These are phyloP conservation scores for Cotesia glomerata DNA, from an alignment of 1,140 invertebrate genomes.

Conservation along the genomic window DNA sequence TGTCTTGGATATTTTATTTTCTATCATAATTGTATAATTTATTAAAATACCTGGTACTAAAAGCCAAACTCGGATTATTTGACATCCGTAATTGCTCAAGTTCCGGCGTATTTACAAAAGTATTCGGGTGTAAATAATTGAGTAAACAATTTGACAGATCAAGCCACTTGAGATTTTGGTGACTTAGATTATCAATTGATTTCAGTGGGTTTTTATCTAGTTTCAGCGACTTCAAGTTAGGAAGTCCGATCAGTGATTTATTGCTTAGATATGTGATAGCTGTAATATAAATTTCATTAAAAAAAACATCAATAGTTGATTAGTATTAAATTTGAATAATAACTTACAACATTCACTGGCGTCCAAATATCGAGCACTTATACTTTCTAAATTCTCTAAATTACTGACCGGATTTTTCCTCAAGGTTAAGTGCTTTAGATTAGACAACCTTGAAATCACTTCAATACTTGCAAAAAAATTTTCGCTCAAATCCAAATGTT, in stretches of 20 bases:
- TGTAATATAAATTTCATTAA: constrained; percentile 25
- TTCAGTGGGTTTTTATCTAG: constrained; percentile 51
- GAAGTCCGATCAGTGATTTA: constrained; percentile 41
- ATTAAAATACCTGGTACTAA: constrained; percentile 46
- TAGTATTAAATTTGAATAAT: background rate
- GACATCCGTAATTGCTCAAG: constrained; percentile 48
- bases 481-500: constrained; percentile 44
- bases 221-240: constrained; percentile 44
- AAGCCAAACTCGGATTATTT: constrained; percentile 51
- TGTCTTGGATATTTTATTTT: too few species aligned
- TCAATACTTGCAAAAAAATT: constrained; percentile 42
- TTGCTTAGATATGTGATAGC: constrained; percentile 43
- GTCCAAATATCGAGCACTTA: constrained; percentile 41
- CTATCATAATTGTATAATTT: constrained; percentile 4
- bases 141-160: constrained; percentile 55
- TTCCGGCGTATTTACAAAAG: constrained; percentile 46
- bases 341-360: constrained; percentile 50
- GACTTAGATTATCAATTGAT: constrained; percentile 42
- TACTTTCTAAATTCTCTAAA: constrained; percentile 44
- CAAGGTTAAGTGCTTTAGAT: constrained; percentile 44
- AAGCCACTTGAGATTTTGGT: constrained; percentile 47
- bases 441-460: constrained; percentile 41
- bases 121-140: constrained; percentile 46
- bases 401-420: constrained; percentile 46
- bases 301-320: background rate